Conservation (phyloP, 2,797 vertebrate genomes). For the Hippocampus kuda region DNA sequence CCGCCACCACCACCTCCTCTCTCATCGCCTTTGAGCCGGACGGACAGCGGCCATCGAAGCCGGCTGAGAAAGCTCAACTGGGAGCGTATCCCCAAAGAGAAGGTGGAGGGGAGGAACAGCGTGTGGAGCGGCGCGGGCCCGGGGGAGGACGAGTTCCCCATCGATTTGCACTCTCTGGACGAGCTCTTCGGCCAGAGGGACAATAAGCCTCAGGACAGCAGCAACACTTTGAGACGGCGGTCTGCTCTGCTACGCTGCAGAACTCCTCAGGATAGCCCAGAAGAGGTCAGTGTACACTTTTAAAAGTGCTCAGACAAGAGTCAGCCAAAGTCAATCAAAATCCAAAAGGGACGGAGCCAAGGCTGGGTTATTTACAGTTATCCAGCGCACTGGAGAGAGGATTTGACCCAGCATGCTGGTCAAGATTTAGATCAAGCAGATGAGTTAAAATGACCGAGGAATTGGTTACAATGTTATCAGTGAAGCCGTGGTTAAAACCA, state of each 20-base stretch:
- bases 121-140: slow-evolving; percentile 63
- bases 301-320: too few relatives aligned
- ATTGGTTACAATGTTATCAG: too few relatives aligned
- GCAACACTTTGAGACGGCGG: slow-evolving; percentile 44
- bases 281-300: slow-evolving; percentile 57
- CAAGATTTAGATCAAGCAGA: too few relatives aligned
- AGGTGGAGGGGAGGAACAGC: slow-evolving; percentile 67
- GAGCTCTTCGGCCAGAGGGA: slow-evolving; percentile 72
- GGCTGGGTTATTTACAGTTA: too few relatives aligned
- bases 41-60: slow-evolving; percentile 48
- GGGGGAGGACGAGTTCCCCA: slow-evolving; percentile 65
- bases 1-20: slow-evolving; percentile 15
- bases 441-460: too few relatives aligned
- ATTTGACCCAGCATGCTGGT: too few relatives aligned
- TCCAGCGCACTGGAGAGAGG: too few relatives aligned
- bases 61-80: slow-evolving; percentile 72
- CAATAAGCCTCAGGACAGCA: slow-evolving; percentile 46
- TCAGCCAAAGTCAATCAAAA: too few relatives aligned
- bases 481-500: too few relatives aligned
- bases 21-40: slow-evolving; percentile 37
- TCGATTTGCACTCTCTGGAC: slow-evolving; percentile 69
- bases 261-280: slow-evolving; percentile 57
- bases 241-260: slow-evolving; percentile 47
- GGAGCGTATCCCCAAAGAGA: slow-evolving; percentile 72
- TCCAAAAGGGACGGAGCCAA: too few relatives aligned